A percentile compares a stretch with the other conserved stretches of the same genome.
phyloP scores from a whole-genome alignment of 2,888 invertebrate species.

The Ochropleura leucogaster region DNA sequence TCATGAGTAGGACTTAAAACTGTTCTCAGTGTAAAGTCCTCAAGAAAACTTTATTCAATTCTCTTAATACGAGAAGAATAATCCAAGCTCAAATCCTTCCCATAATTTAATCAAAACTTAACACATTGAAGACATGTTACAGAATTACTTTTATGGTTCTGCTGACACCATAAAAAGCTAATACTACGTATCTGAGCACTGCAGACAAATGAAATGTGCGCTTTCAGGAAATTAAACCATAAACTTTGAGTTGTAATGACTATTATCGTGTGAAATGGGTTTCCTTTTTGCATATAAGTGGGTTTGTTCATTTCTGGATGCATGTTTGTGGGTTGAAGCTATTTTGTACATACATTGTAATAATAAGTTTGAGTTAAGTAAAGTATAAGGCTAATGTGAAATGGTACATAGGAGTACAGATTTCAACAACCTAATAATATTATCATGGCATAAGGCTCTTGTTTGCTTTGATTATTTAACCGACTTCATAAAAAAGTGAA shows the following conservation, averaged over 20 bases:
- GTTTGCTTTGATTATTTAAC: too few relatives aligned
- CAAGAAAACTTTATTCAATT: background rate
- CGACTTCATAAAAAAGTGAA: too few relatives aligned
- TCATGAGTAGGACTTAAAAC: background rate
- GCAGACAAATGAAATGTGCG: slow-evolving; percentile 79
- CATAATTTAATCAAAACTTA: slow-evolving; percentile 79
- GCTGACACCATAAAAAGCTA: slow-evolving; percentile 77
- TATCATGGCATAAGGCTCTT: too few relatives aligned
- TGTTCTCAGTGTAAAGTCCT: background rate
- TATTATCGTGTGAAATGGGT: slow-evolving; percentile 74
- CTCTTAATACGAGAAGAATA: background rate
- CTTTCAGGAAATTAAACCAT: slow-evolving; percentile 89
- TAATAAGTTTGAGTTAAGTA: background rate
- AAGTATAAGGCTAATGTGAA: slow-evolving; percentile 15
- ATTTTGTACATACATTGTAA: slow-evolving; percentile 35
- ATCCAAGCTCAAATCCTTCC: slow-evolving; percentile 27
- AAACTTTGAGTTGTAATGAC: slow-evolving; percentile 79
- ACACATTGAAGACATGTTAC: slow-evolving; percentile 73
- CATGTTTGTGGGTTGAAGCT: slow-evolving; percentile 22
- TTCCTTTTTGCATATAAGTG: slow-evolving; percentile 73
- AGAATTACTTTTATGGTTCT: slow-evolving; percentile 77
- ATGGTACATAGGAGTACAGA: background rate
- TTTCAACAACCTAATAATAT: background rate
- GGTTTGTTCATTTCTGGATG: slow-evolving; percentile 45
- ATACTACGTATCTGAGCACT: slow-evolving; percentile 76